These are phyloP conservation scores for Gulo gulo DNA, from an alignment of 2,113 vertebrate species.

Conservation along the genomic window DNA sequence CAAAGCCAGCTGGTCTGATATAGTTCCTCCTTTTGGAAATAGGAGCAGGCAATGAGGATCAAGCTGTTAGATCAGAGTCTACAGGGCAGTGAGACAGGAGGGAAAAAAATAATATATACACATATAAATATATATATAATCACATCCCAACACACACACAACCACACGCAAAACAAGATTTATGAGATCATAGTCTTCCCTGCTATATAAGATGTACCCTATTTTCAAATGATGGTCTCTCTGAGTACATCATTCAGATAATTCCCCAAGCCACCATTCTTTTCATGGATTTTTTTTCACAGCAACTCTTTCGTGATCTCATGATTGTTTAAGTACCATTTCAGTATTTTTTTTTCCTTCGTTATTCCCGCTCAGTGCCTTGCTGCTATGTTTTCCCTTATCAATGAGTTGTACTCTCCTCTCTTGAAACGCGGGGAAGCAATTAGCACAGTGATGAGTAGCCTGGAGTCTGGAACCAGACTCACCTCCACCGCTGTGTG, in stretches of 20 bases:
- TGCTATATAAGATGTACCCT: background rate
- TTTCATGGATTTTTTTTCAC: background rate
- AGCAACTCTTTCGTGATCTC: background rate
- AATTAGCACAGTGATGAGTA: background rate
- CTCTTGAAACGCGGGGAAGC: background rate
- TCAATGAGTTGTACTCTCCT: background rate
- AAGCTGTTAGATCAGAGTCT: background rate
- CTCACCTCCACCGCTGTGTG: background rate
- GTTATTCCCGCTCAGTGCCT: rapidly evolving
- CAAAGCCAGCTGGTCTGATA: background rate
- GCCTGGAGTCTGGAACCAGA: background rate
- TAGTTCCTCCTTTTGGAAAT: background rate
- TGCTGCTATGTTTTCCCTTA: background rate
- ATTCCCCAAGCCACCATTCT: background rate
- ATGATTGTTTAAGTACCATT: background rate
- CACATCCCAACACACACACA: background rate
- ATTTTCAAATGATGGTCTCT: background rate
- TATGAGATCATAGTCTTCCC: background rate
- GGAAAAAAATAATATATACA: background rate
- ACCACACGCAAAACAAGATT: background rate
- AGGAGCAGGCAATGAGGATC: background rate
- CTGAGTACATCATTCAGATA: background rate
- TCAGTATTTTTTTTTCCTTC: background rate
- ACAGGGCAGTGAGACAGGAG: background rate
- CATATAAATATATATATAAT: background rate